These are phyloP conservation scores for Toxotes lorentzi DNA, from an alignment of 2,797 vertebrate species.

Conservation along the genomic window DNA sequence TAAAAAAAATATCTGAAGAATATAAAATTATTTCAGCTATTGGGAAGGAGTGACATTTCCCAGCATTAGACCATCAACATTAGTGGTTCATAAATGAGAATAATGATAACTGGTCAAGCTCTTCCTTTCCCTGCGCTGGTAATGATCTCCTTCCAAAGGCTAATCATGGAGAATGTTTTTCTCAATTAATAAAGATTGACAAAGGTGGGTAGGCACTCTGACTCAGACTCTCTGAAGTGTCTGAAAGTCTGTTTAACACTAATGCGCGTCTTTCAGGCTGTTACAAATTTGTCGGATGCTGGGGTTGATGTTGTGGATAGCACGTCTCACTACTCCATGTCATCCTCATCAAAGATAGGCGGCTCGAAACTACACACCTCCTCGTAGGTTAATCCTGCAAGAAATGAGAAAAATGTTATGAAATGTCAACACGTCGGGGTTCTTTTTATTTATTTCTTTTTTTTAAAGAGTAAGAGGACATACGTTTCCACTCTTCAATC, in stretches of 20 bases:
- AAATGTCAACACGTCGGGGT: not conserved
- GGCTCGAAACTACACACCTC: constrained; percentile 94
- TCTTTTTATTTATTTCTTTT: not conserved
- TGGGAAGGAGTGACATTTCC: constrained; percentile 61
- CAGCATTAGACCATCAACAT: constrained; percentile 67
- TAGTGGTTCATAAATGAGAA: constrained; percentile 75
- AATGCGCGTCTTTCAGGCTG: constrained; percentile 47
- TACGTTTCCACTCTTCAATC: constrained; percentile 99
- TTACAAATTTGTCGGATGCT: constrained; percentile 41
- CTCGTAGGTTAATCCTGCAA: constrained; percentile 93
- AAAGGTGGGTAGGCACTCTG: constrained; percentile 49
- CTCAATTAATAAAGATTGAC: constrained; percentile 44
- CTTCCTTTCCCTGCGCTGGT: constrained; percentile 46
- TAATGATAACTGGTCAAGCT: constrained; percentile 47
- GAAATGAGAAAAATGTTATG: not conserved
- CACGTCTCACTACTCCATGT: constrained; percentile 91
- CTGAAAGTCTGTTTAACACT: constrained; percentile 56
- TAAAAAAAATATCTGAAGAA: constrained; percentile 45
- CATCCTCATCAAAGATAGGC: constrained; percentile 91
- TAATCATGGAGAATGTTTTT: constrained; percentile 38
- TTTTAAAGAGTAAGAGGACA: constrained; percentile 41
- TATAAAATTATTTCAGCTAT: constrained; percentile 68
- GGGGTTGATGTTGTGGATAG: constrained; percentile 3
- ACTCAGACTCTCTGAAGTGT: constrained; percentile 48
- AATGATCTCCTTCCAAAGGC: constrained; percentile 48